Base-by-base conservation (phyloP, 2,113 vertebrate genomes). In the Pluvialis apricaria region DNA sequence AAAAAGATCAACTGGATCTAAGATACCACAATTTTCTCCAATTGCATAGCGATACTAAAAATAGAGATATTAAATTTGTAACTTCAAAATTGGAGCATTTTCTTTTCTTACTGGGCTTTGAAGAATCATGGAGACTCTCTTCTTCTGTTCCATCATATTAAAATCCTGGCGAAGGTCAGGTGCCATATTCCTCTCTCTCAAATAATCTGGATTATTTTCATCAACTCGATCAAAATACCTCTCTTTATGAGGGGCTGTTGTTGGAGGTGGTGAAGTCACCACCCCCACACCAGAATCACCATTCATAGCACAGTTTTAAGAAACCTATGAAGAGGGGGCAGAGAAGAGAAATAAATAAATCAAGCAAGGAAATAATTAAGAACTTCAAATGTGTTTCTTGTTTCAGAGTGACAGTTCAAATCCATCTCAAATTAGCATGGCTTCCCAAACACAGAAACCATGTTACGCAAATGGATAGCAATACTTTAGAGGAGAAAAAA, bases 61-160 rank as follows among this genome's bases (percentile, higher is more conserved):
- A 65, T 1, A 76, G 29, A 66, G 15, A 29, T 17, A 79, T 8
- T 72, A 49, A 81, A 54, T 15, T 11, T 29, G 64, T 42, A 11
- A 31, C 15, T 76, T 68, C 2, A 32, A 75, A 73, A 51, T 10
- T 5, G 12, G 5, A 91, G 15, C 8, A 38, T 80, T 86, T 54
- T 60, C 3, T 75, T 93, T 66, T 95, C 98, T 99, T 97, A 99
- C 99, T 14, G 99, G 99, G 75, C 99, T 99, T 84, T 99, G 99
- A 60, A 99, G 98, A 58, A 99, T 99, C 99, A 99, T 99, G 96
- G 99, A 99, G n/a, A 99, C 99, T 86, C 99, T 98, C 97, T 99
- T 99, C 96, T 99, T 99, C 89, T 99, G 99, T 93, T 99, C 99
- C 99, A 99, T 99, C 99, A 99, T 99, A 95, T 99, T 99, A 96